Percentiles rank a stretch among this genome's conserved stretches.
Conservation (phyloP, 2,113 vertebrate species). For the Caranx melampygus region DNA sequence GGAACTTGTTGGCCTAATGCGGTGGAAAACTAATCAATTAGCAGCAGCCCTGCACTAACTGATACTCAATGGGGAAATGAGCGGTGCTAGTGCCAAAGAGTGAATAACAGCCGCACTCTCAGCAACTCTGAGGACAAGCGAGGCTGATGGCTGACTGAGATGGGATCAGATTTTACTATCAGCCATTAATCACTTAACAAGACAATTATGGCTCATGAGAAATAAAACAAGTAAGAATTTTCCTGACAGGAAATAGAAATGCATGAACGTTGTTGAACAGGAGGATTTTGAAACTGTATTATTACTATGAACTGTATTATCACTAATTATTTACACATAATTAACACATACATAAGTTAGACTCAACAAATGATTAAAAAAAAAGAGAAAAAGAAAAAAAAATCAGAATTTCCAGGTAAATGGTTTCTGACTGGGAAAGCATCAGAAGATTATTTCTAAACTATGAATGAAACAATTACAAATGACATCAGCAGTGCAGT, state of each 20-base stretch:
- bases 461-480: not conserved
- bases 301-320: too few species aligned
- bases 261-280: not conserved
- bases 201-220: slow-evolving; percentile 26
- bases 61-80: slow-evolving; percentile 41
- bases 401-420: not conserved
- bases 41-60: slow-evolving; percentile 43
- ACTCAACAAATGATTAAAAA: too few species aligned
- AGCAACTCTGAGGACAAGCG: slow-evolving; percentile 16
- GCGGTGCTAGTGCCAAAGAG: slow-evolving; percentile 45
- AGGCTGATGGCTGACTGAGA: slow-evolving; percentile 28
- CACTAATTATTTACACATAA: too few species aligned
- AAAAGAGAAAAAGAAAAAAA: not conserved
- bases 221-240: slow-evolving; percentile 26
- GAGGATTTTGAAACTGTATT: too few species aligned
- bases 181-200: slow-evolving; percentile 53
- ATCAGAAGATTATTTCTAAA: not conserved
- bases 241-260: slow-evolving; percentile 3
- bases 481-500: too few species aligned
- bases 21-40: slow-evolving; percentile 74
- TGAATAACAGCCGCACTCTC: slow-evolving; percentile 43
- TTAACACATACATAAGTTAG: too few species aligned
- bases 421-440: not conserved
- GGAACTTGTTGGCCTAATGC: slow-evolving; percentile 61
- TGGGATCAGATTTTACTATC: slow-evolving; percentile 41